phyloP scores from a whole-genome alignment of 2,113 vertebrate genomes.

The Brachypodius melanocephalos region DNA sequence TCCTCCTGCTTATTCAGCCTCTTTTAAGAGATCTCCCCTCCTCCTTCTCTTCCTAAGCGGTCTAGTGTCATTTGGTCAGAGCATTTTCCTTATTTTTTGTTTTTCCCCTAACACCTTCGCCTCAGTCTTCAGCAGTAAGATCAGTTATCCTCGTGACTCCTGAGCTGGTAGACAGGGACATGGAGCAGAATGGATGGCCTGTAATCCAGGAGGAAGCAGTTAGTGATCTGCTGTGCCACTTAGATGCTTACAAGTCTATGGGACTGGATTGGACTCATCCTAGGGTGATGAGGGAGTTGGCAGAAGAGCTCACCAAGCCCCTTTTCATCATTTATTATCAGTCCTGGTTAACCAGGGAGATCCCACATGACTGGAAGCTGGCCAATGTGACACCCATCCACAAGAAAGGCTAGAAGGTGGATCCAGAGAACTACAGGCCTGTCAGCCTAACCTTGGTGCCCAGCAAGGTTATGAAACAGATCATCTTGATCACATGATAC shows the following conservation, averaged over 20 bases:
- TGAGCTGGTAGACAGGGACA: neutral
- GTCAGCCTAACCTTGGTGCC: neutral
- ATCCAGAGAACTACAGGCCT: neutral
- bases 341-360: neutral
- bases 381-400: neutral
- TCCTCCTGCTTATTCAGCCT: neutral
- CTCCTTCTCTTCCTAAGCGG: neutral
- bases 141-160: neutral
- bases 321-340: neutral
- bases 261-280: neutral
- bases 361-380: neutral
- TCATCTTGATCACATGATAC: neutral
- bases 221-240: neutral
- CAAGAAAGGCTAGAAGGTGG: neutral
- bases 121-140: neutral
- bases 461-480: neutral
- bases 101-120: neutral
- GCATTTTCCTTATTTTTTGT: neutral
- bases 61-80: fast-evolving
- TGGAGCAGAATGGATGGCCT: neutral
- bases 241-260: neutral
- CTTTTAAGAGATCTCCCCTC: neutral
- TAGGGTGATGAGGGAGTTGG: neutral
- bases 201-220: neutral
- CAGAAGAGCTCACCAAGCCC: fast-evolving